Percentiles rank a stretch among this genome's conserved stretches.
Evolutionary conservation across 2,888 invertebrate species (phyloP).

Genomic region (Monochamus alternatus): DNA sequence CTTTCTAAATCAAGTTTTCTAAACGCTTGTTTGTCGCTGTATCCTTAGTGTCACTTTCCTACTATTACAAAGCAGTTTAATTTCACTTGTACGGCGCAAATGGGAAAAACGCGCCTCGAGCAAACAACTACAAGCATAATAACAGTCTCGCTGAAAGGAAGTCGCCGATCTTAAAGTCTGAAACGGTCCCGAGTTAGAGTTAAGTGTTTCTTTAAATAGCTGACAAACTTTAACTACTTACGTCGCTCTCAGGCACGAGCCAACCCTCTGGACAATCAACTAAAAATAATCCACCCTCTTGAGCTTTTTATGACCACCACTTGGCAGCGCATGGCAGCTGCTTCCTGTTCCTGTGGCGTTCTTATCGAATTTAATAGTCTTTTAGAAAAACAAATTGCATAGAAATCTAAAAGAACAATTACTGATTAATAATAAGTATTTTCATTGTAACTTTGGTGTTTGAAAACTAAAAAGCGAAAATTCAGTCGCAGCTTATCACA

Average conservation of each 20-base stretch:
- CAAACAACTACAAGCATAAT: slow-evolving; percentile 4
- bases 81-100: not conserved
- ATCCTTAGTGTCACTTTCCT: no score
- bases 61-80: no score
- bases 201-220: slow-evolving; percentile 47
- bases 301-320: slow-evolving; percentile 40
- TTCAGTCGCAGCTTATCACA: no score
- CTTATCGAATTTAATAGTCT: not conserved
- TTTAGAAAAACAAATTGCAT: not conserved
- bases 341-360: slow-evolving; percentile 24
- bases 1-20: no score
- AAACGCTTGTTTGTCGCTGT: no score
- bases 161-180: slow-evolving; percentile 7
- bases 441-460: no score
- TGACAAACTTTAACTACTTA: slow-evolving; percentile 32
- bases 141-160: slow-evolving; percentile 9
- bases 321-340: slow-evolving; percentile 35
- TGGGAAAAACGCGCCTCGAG: not conserved
- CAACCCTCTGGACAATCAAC: slow-evolving; percentile 39
- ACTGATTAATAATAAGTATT: no score
- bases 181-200: slow-evolving; percentile 35
- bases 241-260: slow-evolving; percentile 28
- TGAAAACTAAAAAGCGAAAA: no score
- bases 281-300: slow-evolving; percentile 46
- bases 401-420: not conserved